Base-by-base conservation (phyloP, 2,888 invertebrate genomes). In the Notocelia uddmanniana region DNA sequence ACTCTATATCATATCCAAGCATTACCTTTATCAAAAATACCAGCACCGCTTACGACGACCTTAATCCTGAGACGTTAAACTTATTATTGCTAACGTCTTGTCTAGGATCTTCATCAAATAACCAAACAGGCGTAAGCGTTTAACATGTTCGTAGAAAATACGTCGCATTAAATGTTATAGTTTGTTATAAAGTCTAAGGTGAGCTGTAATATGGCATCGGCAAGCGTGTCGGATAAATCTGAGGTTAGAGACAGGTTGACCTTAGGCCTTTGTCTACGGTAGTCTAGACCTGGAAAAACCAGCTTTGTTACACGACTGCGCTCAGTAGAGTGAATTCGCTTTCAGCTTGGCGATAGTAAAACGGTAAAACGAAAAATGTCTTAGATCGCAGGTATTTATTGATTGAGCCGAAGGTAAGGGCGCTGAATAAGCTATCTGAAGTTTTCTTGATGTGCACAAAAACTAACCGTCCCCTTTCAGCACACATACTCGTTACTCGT, bases 181-280 rank as follows among this genome's bases (percentile, higher is more conserved):
- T 34, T 18, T 13, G 50, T 13, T 31, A 10, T 10, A 13, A 13
- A 15, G 59, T 59, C 37, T 59, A 21, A 41, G 21, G 41, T 34
- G 15, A 50, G 37, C n/a, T n/a, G 19, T 64, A 54, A 64, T 48
- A 26, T 37, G 45, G 60, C 34, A 55, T 18, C 34, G 19, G 50
- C 52, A 34, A 52, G 50, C 34, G 63, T 45, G 59, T 41, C 58
- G 26, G 58, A 41, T 54, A 58, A 31, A 58, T 64, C 64, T 70
- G 15, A 54, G 66, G 41, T 52, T 59, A 66, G 52, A 66, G 52
- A 71, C 71, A 37, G 59, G 71, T 59, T 67, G 71, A 59, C 71
- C 71, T 71, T 71, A 67, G 45, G 26, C 45, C 45, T 71, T 71
- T 66, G 64, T 66, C 31, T 69, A 48, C 37, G 50, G n/a, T 5